Evolutionary conservation across 2,113 vertebrate species (phyloP), one percentile per base, ranked within the genome.

Genomic region (Tor tambroides): DNA sequence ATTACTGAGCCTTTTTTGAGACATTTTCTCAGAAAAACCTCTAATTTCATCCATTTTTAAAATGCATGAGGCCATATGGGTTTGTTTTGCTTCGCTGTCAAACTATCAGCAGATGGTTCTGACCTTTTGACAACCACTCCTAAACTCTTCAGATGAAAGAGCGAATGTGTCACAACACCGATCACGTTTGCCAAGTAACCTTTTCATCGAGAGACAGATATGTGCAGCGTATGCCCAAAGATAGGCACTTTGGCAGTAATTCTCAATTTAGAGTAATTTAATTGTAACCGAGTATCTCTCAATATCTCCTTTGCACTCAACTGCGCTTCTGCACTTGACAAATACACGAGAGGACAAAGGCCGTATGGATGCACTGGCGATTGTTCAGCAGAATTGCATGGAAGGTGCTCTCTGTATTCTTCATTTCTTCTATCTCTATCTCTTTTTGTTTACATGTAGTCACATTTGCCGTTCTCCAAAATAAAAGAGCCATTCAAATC

Each of bases 251-350:
- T 87, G 69, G 74, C 90, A 49, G 76, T 83, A 87, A 92, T 89
- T 87, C 87, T 87, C 85, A 81, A 69, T 83, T 81, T 63, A 84
- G 87, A 75, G 83, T 91, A 83, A 93, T 93, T 92, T 87, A 77
- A 93, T 92, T 89, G 90, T 35, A 78, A 49, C 74, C 69, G 30
- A 61, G 88, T 59, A 56, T 88, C 84, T 90, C 86, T 84, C 86
- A 80, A 46, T 82, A 81, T 59, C 69, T 9, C 43, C 14, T 17
- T 72, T 90, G 90, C 23, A 21, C 86, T 88, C 63, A 41, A 78
- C 83, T 14, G 56, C 7, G 30, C 14, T 43, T 32, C 23, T 7
- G 7, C 14, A 21, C 30, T 23, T 86, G 56, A 80, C 56, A 41
- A 43, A 78, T 78, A 69, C 77, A 81, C 7, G 9, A 4, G 32